These are phyloP conservation scores for Morpho helenor DNA, from an alignment of 2,888 invertebrate species.

Conservation along the genomic window DNA sequence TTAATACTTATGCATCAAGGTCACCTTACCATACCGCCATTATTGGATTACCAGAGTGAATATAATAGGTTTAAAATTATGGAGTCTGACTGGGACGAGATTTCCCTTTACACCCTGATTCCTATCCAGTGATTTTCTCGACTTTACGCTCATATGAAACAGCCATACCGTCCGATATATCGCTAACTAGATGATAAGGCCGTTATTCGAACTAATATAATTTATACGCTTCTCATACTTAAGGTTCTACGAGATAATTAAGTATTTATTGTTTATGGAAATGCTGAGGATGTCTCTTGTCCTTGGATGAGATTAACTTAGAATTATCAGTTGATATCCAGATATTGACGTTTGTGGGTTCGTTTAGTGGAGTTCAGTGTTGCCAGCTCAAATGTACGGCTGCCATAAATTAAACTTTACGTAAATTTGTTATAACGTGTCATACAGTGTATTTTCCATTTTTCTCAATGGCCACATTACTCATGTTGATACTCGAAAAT, in stretches of 20 bases:
- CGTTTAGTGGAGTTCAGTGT: constrained; percentile 13
- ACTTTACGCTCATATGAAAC: too few species aligned
- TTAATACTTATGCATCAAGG: too few species aligned
- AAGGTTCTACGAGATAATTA: constrained; percentile 71
- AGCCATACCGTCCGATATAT: constrained; percentile 23
- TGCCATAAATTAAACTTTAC: background rate
- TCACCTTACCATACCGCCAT: too few species aligned
- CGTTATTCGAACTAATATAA: constrained; percentile 35
- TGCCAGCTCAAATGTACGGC: constrained; percentile 13
- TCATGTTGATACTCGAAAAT: too few species aligned
- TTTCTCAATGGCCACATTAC: too few species aligned
- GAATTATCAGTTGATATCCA: constrained; percentile 6
- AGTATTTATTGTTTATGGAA: constrained; percentile 65
- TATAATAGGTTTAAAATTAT: too few species aligned
- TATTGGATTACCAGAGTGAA: too few species aligned
- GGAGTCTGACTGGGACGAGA: too few species aligned
- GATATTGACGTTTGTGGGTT: background rate
- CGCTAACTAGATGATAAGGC: constrained; percentile 56
- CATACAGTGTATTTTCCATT: too few species aligned
- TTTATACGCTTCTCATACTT: constrained; percentile 63
- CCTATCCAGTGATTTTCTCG: too few species aligned
- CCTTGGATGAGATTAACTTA: constrained; percentile 67
- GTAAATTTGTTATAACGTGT: too few species aligned
- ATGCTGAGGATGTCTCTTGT: constrained; percentile 42
- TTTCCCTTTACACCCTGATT: too few species aligned